These are phyloP conservation scores for Silurus aristotelis DNA, from an alignment of 2,797 vertebrate genomes.

Conservation along the genomic window DNA sequence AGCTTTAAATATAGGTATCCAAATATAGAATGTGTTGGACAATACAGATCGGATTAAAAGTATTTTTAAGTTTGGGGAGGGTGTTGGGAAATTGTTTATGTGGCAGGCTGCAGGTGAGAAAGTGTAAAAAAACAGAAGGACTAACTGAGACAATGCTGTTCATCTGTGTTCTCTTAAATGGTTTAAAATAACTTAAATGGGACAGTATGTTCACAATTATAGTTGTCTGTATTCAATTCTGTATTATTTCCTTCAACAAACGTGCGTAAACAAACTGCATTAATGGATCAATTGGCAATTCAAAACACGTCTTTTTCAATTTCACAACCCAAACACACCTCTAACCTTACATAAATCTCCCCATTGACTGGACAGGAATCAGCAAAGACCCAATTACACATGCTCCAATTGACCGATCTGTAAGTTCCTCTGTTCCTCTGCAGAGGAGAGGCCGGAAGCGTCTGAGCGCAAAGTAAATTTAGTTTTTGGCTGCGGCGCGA, in stretches of 20 bases:
- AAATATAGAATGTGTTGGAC: background rate
- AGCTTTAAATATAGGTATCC: background rate
- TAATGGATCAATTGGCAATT: background rate
- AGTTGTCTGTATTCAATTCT: background rate
- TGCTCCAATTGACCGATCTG: background rate
- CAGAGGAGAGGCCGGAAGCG: background rate
- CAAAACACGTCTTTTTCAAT: background rate
- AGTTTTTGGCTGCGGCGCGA: background rate
- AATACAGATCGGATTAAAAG: background rate
- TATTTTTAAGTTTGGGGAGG: background rate
- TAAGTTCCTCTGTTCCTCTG: background rate
- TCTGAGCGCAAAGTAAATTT: conserved; percentile 26
- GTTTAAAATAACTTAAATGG: background rate
- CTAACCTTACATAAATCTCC: conserved; percentile 21
- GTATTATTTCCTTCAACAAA: background rate
- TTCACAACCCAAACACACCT: conserved; percentile 2
- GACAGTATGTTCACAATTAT: background rate
- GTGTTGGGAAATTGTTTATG: background rate
- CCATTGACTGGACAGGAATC: background rate
- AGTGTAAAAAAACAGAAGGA: background rate
- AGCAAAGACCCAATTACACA: background rate
- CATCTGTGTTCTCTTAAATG: background rate
- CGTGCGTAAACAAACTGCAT: background rate
- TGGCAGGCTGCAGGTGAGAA: background rate
- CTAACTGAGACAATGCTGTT: background rate